Conservation (phyloP, 2,797 vertebrate species). For the Oreochromis grahami region DNA sequence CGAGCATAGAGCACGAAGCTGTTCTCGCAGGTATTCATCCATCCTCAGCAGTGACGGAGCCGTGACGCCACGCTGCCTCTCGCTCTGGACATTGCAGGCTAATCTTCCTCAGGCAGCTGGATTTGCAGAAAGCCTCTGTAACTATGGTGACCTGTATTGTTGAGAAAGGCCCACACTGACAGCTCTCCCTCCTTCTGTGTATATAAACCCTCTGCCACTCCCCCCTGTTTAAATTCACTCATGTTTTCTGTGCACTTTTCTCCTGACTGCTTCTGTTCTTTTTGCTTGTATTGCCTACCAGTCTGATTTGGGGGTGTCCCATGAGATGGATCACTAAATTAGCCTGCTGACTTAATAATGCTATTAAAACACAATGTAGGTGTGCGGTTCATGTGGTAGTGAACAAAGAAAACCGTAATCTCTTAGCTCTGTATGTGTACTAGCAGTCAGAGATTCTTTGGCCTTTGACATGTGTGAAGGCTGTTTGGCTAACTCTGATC, state of each 20-base stretch:
- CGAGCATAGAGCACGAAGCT: background rate
- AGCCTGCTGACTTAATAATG: conserved; percentile 50
- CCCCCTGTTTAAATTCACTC: conserved; percentile 16
- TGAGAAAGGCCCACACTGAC: conserved; percentile 58
- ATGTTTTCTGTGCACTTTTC: conserved; percentile 46
- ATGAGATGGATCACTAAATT: conserved; percentile 45
- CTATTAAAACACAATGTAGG: conserved; percentile 46
- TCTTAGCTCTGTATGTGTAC: conserved; percentile 54
- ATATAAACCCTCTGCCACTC: conserved; percentile 34
- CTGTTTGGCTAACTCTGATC: conserved; percentile 47
- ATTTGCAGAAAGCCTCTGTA: conserved; percentile 50
- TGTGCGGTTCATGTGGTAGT: conserved; percentile 62
- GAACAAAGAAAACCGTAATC: conserved; percentile 47
- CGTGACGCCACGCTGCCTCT: background rate
- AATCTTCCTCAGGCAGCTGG: conserved; percentile 59
- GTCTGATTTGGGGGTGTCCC: conserved; percentile 19
- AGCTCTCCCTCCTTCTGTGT: conserved; percentile 27
- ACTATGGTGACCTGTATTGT: conserved; percentile 52
- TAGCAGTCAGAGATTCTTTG: conserved; percentile 37
- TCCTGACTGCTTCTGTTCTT: conserved; percentile 50
- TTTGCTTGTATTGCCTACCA: conserved; percentile 52
- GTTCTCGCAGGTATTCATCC: background rate
- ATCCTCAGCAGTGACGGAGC: background rate
- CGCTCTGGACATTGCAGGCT: background rate
- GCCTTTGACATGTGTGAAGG: conserved; percentile 22